phyloP scores from a whole-genome alignment of 2,113 vertebrate genomes.

The Ceyx melanurus region DNA sequence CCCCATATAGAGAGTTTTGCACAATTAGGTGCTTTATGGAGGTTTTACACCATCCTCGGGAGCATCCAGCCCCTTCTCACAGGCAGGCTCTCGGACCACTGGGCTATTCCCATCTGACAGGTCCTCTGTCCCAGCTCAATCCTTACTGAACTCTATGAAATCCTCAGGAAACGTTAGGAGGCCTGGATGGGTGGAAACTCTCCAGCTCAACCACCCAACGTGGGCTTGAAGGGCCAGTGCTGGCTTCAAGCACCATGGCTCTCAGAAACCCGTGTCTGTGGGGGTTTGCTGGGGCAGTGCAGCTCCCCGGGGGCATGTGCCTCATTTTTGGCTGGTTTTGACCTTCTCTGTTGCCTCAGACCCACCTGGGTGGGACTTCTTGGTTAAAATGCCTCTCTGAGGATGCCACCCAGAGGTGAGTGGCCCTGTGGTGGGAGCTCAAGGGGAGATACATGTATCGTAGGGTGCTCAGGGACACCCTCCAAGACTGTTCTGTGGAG shows the following conservation, averaged over 20 bases:
- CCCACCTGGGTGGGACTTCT: neutral
- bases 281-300: neutral
- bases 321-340: accelerated
- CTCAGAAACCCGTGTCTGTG: accelerated
- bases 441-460: accelerated
- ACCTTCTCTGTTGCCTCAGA: neutral
- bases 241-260: accelerated
- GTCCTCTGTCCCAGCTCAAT: neutral
- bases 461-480: neutral
- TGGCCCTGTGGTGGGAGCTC: neutral
- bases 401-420: accelerated
- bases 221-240: neutral
- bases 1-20: constrained; percentile 44
- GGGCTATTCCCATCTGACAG: neutral
- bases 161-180: accelerated
- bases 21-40: constrained; percentile 68
- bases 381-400: neutral
- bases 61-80: neutral
- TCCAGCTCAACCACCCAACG: accelerated
- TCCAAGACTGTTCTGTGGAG: neutral
- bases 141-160: neutral
- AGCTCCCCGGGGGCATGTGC: accelerated
- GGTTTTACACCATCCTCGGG: constrained; percentile 32
- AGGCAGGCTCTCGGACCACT: neutral
- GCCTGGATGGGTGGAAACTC: neutral